Base-by-base conservation (phyloP, 2,797 vertebrate species). In the Acanthurus lineatus region DNA sequence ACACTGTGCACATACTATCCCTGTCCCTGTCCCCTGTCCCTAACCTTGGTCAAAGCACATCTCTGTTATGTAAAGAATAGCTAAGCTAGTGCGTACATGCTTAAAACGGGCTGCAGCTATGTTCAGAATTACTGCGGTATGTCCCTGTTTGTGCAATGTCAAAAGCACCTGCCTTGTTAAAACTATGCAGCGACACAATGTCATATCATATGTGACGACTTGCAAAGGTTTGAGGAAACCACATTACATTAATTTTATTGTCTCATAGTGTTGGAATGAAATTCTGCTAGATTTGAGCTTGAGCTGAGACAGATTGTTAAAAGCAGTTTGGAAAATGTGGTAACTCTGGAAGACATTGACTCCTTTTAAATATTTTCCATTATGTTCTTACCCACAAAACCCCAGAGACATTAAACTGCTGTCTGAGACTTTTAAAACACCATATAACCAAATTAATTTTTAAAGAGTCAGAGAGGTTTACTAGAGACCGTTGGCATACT, bases 161-260 rank as follows among this genome's bases (percentile, higher is more conserved):
- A 63, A 69, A 57, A 66, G 65, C 38, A 64, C 49, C 64, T 19
- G 8, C 17, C 51, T 67, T 68, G 57, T 58, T 53, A 52, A 78
- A 63, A 86, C 78, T 86, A 63, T 70, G 25, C 51, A 61, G 60
- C 71, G 70, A 54, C 48, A 66, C 15, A 48, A 19, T 45, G 47
- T 75, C 65, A 74, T 6, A 9, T 51, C 56, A 51, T 47, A 51
- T 53, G 61, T 54, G 19, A 71, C 49, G 45, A 42, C 28, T 69
- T 64, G n/a, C 58, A 32, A 58, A 38, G 5, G 51, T 63, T 14
- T 19, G 48, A 64, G 19, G 32, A 57, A 54, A 74, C 25, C 4
- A 25, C 12, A 69, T 63, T 44, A 32, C 57, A 56, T 54, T 64
- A 56, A 51, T 64, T 53, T 40, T 59, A 72, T 80, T 28, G 52